Percentiles rank a stretch among this genome's conserved stretches.
Evolutionary conservation across 2,113 vertebrate species (phyloP).

Genomic region (Xenus cinereus): DNA sequence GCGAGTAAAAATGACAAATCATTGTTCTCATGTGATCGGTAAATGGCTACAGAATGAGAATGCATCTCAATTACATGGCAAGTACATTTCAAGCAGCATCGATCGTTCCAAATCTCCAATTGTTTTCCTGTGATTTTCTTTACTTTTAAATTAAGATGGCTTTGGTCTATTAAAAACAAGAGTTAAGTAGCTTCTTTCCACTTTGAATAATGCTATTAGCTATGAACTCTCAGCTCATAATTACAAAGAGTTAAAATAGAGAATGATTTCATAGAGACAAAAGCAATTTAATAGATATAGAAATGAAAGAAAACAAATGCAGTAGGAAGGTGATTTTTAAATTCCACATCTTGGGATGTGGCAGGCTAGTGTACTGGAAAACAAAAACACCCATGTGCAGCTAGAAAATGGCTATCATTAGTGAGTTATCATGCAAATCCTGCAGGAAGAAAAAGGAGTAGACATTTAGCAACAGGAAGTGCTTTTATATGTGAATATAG

Average conservation of each 20-base stretch:
- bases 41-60: constrained; percentile 36
- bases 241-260: constrained; percentile 61
- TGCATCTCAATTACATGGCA: constrained; percentile 55
- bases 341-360: background rate
- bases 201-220: constrained; percentile 61
- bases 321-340: background rate
- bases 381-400: background rate
- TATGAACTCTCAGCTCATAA: constrained; percentile 44
- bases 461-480: background rate
- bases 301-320: constrained; percentile 39
- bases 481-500: background rate
- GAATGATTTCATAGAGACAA: constrained; percentile 43
- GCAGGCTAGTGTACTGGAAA: background rate
- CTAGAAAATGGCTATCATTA: constrained; percentile 23
- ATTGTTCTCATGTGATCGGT: constrained; percentile 17
- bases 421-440: constrained; percentile 34
- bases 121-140: constrained; percentile 38
- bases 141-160: constrained; percentile 2
- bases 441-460: background rate
- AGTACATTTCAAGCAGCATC: constrained; percentile 14
- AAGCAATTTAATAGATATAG: constrained; percentile 30
- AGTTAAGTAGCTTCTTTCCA: constrained; percentile 40
- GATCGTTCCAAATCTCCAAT: constrained; percentile 1
- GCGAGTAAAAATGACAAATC: constrained; percentile 60
- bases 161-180: background rate